phyloP scores from a whole-genome alignment of 2,888 invertebrate genomes.

The Apodemia mormo region DNA sequence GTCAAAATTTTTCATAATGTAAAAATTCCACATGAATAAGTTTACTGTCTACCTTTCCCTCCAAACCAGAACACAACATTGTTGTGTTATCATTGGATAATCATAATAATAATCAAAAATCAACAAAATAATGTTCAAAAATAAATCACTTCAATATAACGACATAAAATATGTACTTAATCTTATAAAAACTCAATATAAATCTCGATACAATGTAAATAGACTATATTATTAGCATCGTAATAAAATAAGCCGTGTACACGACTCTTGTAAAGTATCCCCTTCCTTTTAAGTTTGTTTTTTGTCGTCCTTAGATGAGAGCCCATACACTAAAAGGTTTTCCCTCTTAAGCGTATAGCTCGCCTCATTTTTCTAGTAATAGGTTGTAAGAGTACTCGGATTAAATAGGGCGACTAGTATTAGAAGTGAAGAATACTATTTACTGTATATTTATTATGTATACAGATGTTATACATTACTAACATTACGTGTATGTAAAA shows the following conservation, averaged over 20 bases:
- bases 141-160: too few relatives aligned
- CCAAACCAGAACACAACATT: too few relatives aligned
- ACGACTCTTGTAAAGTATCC: slow-evolving; percentile 9
- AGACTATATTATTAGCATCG: neutral
- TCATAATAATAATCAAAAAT: too few relatives aligned
- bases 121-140: too few relatives aligned
- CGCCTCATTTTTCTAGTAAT: slow-evolving; percentile 18
- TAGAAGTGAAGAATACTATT: neutral
- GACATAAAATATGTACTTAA: too few relatives aligned
- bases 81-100: too few relatives aligned
- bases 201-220: neutral
- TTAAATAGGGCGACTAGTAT: slow-evolving; percentile 11
- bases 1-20: too few relatives aligned
- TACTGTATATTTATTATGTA: neutral
- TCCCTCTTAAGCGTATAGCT: slow-evolving; percentile 12
- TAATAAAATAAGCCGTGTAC: slow-evolving; percentile 5
- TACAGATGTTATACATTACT: too few relatives aligned
- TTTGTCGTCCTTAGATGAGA: slow-evolving; percentile 12
- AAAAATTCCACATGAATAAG: too few relatives aligned
- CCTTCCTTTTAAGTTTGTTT: slow-evolving; percentile 15
- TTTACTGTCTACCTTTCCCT: too few relatives aligned
- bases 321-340: slow-evolving; percentile 16
- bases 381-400: slow-evolving; percentile 13
- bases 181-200: too few relatives aligned
- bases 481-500: too few relatives aligned